Base-by-base conservation (phyloP, 2,797 vertebrate genomes). In the Rachycentron canadum region DNA sequence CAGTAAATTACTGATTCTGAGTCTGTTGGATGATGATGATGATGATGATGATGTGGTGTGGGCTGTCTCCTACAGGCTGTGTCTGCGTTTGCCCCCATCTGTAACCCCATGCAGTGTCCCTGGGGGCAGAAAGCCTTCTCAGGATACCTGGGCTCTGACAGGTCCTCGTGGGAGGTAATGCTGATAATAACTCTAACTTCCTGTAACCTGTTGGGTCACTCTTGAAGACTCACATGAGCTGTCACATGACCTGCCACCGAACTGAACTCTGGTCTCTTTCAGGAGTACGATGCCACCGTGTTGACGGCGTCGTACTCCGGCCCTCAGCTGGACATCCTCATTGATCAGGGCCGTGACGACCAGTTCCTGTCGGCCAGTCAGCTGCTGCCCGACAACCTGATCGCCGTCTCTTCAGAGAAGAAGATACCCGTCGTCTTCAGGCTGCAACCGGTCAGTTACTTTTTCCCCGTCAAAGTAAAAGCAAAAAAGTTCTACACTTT, bases 41-140 rank as follows among this genome's bases (percentile, higher is more conserved):
- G 7, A 28, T 11, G 3, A 32, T 63, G n/a, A n/a, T 49, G 45
- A 43, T 49, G 16, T 9, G 14, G 25, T 41, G 14, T 17, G 2
- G 6, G 52, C 1, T 36, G 19, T 62, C 38, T 58, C 41, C 69
- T 53, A 32, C 83, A 98, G 98, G 95, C 97, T 0, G 98, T 99
- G 28, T 99, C 98, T 0, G 98, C 97, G 0, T 98, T 99, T 73
- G 95, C 98, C 57, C 98, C 98, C 65, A 96, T 99, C 93, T 99
- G 98, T 93, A 99, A 99, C 93, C 98, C 98, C 0, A 38, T 96
- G 57, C 97, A 97, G 91, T 98, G 97, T 78, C 95, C 96, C 38
- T 99, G 98, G 98, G 98, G 98, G 17, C 97, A 98, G 93, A 99
- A 99, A 71, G 98, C 96, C 36, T 97, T 99, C 49, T 68, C 91